These are phyloP conservation scores for Latrodectus hesperus DNA, from an alignment of 2,888 invertebrate genomes.

Conservation along the genomic window DNA sequence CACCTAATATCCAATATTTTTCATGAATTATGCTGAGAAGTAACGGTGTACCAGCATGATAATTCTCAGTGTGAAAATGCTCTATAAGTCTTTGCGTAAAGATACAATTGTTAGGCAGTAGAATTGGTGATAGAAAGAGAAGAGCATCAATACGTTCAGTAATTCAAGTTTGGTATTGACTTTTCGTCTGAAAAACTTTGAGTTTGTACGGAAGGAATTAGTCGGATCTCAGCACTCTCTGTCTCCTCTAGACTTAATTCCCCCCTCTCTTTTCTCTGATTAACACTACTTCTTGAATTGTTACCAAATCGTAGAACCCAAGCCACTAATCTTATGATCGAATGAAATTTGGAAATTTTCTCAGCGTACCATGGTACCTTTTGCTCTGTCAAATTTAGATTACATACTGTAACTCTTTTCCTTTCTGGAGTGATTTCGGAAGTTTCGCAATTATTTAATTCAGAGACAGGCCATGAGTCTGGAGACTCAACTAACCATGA, in stretches of 20 bases:
- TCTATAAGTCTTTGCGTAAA: neutral
- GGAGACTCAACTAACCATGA: no score
- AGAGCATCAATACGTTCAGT: no score
- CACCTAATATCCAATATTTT: conserved; percentile 5
- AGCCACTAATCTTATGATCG: no score
- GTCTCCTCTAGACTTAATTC: neutral
- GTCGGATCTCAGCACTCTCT: neutral
- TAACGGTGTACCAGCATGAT: neutral
- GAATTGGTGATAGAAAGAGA: no score
- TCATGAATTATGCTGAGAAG: neutral
- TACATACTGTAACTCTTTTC: neutral
- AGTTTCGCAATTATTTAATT: no score
- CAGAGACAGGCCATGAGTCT: no score
- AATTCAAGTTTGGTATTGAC: neutral
- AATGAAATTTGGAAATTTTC: conserved; percentile 2
- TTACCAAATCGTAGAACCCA: no score
- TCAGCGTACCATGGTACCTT: neutral
- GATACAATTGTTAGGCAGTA: no score
- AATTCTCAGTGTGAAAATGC: no score
- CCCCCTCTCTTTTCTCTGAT: neutral
- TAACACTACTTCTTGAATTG: neutral
- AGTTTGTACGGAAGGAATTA: neutral
- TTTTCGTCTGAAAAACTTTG: neutral
- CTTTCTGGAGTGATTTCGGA: no score
- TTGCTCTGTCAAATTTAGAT: conserved; percentile 8